Base-by-base conservation (phyloP, 2,797 vertebrate species). In the Pogoniulus pusillus region DNA sequence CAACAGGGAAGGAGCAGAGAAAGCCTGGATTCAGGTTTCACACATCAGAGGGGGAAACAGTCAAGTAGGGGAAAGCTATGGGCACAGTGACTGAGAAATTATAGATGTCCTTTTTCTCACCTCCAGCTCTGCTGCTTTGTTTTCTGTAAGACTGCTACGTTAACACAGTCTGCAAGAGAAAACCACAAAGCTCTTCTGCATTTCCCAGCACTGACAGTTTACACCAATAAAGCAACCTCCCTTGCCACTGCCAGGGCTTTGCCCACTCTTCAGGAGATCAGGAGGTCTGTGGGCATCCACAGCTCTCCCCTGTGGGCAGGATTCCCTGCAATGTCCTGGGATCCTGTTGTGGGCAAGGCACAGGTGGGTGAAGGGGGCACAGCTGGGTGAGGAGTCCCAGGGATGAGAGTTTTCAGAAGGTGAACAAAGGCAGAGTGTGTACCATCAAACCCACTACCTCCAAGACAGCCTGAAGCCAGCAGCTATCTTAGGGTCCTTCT, bases 61-160 rank as follows among this genome's bases (percentile, higher is more conserved):
- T 22, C 80, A 65, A 29, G 90, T 14, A 0, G 2, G 35, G 71
- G 71, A 81, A 65, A 89, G 72, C 64, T 79, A 51, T 1, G 71
- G 64, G 80, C 93, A 85, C 91, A 82, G 32, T 12, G 51, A 74
- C 64, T 77, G 87, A 87, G 91, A 93, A 95, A 92, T 76, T 30
- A 18, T 5, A 27, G 4, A n/a, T 3, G 14, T 59, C 58, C 24
- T 68, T 93, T 62, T 83, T 13, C 78, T 80, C 87, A 95, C 85
- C 90, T 91, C 69, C 85, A 71, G 78, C 72, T 54, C 71, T 8
- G 8, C 18, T 30, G 32, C 65, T 84, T 85, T 84, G 16, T 84
- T 91, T 88, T 41, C 54, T n/a, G 71, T 43, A 45, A 41, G 92
- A 41, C 37, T 75, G 75, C 6, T 69, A 35, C 81, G 27, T 82